Base-by-base conservation (phyloP, 2,888 invertebrate genomes). In the Drosophila kambysellisi region DNA sequence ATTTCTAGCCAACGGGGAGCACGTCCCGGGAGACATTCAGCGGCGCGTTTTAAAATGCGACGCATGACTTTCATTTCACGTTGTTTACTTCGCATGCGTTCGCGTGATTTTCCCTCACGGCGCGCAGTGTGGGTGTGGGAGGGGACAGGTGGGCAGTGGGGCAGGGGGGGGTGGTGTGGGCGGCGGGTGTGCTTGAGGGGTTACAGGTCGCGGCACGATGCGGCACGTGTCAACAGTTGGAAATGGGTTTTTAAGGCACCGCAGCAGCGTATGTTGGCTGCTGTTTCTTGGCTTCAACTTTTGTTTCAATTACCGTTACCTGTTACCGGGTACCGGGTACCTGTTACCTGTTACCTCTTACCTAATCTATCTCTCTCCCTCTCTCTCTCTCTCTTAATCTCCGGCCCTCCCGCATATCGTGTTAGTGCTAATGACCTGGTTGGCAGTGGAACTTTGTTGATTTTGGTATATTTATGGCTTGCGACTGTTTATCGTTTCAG, bases 201-300 rank as follows among this genome's bases (percentile, higher is more conserved):
- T 73, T 73, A 65, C 67, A 74, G 70, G 79, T 62, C 72, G 67
- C 67, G 67, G 65, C 79, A 74, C 86, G 77, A 64, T 57, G 88
- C 78, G 86, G 86, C 88, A 86, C 88, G 85, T 86, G 88, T 86
- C 83, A 86, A 88, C 86, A 88, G 85, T 88, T 88, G 88, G 83
- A 86, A 85, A 85, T 88, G 85, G 85, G 86, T 85, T 88, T 85
- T 85, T 88, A 85, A 85, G 86, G 86, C 82, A 88, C 80, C 85
- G 78, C 83, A 88, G 83, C 39, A 54, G 29, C 86, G 86, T 88
- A 88, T 88, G 88, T 83, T 85, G 53, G 83, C 83, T 83, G 58
- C 84, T 69, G 73, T 83, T 88, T 74, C 85, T 85, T 87, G 79
- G 81, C 83, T 75, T 77, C 80, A 88, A 86, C 82, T 85, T 85